These are phyloP conservation scores for Microdon myrmicae DNA, from an alignment of 2,888 invertebrate genomes.

Conservation along the genomic window DNA sequence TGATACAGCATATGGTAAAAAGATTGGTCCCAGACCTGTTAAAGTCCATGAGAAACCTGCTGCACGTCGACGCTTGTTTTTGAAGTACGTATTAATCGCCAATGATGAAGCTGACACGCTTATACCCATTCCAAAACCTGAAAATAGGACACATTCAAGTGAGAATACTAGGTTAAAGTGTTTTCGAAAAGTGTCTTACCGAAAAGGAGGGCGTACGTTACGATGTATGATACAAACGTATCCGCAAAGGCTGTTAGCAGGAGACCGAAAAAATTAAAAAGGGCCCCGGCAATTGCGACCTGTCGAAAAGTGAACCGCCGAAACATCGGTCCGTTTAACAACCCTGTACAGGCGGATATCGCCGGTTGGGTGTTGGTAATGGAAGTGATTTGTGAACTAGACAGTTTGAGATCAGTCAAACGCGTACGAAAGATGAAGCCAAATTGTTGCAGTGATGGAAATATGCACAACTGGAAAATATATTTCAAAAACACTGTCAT, in stretches of 20 bases:
- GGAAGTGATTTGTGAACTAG: conserved; percentile 75
- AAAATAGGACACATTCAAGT: conserved; percentile 4
- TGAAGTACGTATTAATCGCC: conserved; percentile 80
- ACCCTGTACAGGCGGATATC: conserved; percentile 74
- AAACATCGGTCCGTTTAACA: conserved; percentile 78
- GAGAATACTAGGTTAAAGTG: background rate
- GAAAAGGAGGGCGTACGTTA: conserved; percentile 75
- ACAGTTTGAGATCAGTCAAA: conserved; percentile 71
- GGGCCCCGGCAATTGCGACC: conserved; percentile 73
- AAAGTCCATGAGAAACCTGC: conserved; percentile 79
- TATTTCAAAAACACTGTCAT: conserved; percentile 1
- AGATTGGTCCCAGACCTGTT: conserved; percentile 77
- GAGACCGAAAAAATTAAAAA: conserved; percentile 71
- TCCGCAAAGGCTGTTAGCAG: conserved; percentile 73
- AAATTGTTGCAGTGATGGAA: conserved; percentile 78
- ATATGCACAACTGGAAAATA: conserved; percentile 72
- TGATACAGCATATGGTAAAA: conserved; percentile 79
- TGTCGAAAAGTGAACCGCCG: conserved; percentile 76
- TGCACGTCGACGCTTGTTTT: conserved; percentile 75
- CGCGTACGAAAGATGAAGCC: conserved; percentile 77
- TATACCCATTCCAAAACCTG: conserved; percentile 72
- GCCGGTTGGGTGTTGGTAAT: conserved; percentile 79
- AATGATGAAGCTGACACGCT: conserved; percentile 76
- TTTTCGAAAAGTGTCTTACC: conserved; percentile 71
- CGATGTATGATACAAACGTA: conserved; percentile 73